A percentile compares a stretch with the other conserved stretches of the same genome.
Evolutionary conservation across 2,113 vertebrate genomes (phyloP).

Genomic region (Bufo bufo): DNA sequence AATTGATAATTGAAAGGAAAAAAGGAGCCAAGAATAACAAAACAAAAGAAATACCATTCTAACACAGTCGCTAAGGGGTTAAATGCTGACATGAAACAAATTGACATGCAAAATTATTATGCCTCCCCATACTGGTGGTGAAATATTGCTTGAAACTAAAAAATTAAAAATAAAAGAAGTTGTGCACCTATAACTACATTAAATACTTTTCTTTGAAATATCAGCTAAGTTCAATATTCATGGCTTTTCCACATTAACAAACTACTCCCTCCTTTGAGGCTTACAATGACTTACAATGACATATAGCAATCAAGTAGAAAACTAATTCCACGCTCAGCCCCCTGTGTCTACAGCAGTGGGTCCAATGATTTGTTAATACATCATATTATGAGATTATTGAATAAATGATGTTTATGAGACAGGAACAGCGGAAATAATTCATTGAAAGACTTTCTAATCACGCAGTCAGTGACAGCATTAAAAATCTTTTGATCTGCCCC

Average conservation of each 20-base stretch:
- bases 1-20: too few species aligned
- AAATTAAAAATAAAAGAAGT: neutral
- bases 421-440: constrained; percentile 44
- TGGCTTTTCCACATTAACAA: neutral
- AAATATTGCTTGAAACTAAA: neutral
- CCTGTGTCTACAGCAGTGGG: constrained; percentile 46
- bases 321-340: constrained; percentile 14
- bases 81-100: neutral
- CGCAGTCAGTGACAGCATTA: constrained; percentile 25
- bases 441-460: constrained; percentile 42
- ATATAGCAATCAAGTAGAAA: constrained; percentile 15
- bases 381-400: constrained; percentile 44
- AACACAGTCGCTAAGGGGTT: neutral
- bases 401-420: constrained; percentile 47
- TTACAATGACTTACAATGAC: neutral
- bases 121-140: neutral
- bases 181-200: neutral
- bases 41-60: too few species aligned
- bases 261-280: constrained; percentile 14
- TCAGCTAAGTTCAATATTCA: neutral
- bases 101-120: neutral
- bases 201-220: neutral
- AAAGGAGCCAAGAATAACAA: too few species aligned
- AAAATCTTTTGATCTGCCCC: constrained; percentile 37
- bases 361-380: constrained; percentile 44